Conservation (phyloP, 2,797 vertebrate species). For the Hoplostethus atlanticus region DNA sequence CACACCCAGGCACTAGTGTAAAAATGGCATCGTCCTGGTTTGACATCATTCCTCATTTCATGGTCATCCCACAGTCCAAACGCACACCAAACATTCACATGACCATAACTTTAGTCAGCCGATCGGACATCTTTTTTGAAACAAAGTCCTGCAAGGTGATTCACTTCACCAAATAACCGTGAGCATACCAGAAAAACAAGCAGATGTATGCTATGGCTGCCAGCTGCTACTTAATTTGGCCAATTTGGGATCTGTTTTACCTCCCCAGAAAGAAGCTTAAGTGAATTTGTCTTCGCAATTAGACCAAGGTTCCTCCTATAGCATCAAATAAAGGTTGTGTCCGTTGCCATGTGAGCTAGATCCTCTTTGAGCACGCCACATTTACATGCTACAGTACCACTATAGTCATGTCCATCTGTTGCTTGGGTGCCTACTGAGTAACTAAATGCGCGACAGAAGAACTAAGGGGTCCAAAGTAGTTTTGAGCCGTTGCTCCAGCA, state of each 20-base stretch:
- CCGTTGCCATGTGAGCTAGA: slow-evolving; percentile 81
- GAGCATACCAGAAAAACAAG: neutral
- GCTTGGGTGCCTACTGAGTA: no score
- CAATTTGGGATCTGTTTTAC: slow-evolving; percentile 26
- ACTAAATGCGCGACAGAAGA: no score
- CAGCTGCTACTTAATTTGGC: slow-evolving; percentile 25
- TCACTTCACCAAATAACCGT: neutral
- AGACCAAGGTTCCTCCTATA: slow-evolving; percentile 55
- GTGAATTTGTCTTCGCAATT: slow-evolving; percentile 40
- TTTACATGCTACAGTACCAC: neutral
- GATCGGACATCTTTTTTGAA: no score
- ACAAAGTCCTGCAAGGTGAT: no score
- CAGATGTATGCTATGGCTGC: neutral
- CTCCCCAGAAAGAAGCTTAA: neutral
- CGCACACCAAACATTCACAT: no score
- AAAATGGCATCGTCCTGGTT: neutral
- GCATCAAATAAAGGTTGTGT: slow-evolving; percentile 56
- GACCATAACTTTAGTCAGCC: no score
- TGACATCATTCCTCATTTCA: neutral
- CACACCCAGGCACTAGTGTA: neutral
- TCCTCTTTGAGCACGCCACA: slow-evolving; percentile 41
- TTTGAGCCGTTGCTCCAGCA: no score
- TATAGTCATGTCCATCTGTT: neutral
- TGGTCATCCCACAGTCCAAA: neutral
- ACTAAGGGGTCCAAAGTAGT: no score